Evolutionary conservation across 2,797 vertebrate species (phyloP), one percentile per base, ranked within the genome.

Genomic region (Mormyrus proboscirostris): DNA sequence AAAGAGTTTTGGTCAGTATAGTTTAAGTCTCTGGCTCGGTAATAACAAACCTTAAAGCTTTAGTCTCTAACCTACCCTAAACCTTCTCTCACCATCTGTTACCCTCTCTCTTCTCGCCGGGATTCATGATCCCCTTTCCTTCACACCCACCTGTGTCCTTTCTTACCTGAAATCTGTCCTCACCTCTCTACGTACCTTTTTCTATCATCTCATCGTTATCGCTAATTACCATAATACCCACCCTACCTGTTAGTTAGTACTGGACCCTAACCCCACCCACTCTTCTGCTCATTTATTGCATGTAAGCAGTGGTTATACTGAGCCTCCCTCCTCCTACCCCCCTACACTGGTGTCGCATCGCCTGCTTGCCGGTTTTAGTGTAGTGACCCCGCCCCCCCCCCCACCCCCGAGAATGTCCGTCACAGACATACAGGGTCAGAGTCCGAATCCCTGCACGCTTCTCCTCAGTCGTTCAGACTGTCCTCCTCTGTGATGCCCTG

Each of bases 401-500:
- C 33, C 33, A 41, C 12, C 73, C 38, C 79, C 38, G 4, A 7
- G 41, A 84, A 50, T n/a, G 47, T 14, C 29, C 49, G 19, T 73
- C 33, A 41, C 38, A 83, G 76, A 59, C 50, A 25, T 19, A 83
- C n/a, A 62, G 55, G 50, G 79, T 25, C 49, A 53, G 22, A 83
- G 53, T 79, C 25, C 12, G 47, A 86, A 16, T 2, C 16, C 88
- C 57, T 3, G 6, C n/a, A 57, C 19, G 2, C 14, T 33, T 4
- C 16, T 41, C 87, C 87, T 96, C 94, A 96, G 93, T 96, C 96
- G 91, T 95, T 94, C 95, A 97, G 94, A 92, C 96, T 95, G 91
- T 96, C 95, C 84, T 97, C 96, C 93, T 98, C 98, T 0, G 97
- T 97, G 95, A 99, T 98, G 92, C 98, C 98, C 95, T 99, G 98